phyloP scores from a whole-genome alignment of 2,888 invertebrate species.

The Apotomis capreana region DNA sequence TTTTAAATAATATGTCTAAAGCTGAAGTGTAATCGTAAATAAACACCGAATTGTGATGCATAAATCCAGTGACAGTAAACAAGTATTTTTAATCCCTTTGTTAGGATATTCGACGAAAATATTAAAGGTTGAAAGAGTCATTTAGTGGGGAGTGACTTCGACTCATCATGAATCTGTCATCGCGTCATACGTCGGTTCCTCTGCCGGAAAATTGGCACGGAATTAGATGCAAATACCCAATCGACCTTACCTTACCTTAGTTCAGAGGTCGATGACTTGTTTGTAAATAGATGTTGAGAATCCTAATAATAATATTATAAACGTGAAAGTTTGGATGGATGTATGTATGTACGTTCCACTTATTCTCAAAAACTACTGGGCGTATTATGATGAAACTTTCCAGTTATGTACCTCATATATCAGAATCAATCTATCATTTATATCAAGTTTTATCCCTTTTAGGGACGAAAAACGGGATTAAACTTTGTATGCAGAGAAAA shows the following conservation, averaged over 20 bases:
- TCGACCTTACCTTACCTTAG: slow-evolving; percentile 49
- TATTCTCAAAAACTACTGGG: no score
- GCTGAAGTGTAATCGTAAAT: background rate
- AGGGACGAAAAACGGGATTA: no score
- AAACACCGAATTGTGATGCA: background rate
- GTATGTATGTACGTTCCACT: no score
- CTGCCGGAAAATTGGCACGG: slow-evolving; percentile 56
- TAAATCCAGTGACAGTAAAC: slow-evolving; percentile 18
- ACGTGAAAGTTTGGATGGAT: no score
- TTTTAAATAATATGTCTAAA: no score
- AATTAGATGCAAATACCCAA: slow-evolving; percentile 45
- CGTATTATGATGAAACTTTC: no score
- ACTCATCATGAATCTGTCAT: slow-evolving; percentile 55
- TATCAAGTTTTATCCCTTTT: no score
- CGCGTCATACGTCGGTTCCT: slow-evolving; percentile 42
- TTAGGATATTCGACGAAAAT: slow-evolving; percentile 24
- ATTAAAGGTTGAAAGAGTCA: slow-evolving; percentile 40
- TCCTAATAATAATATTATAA: no score
- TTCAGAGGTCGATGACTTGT: slow-evolving; percentile 29
- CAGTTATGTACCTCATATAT: no score
- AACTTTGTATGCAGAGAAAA: no score
- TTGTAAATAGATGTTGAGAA: no score
- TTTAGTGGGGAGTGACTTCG: slow-evolving; percentile 33
- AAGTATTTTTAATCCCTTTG: slow-evolving; percentile 23
- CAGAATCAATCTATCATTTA: no score